Evolutionary conservation across 2,113 vertebrate species (phyloP), one percentile per base, ranked within the genome.

Genomic region (Gnathonemus longibarbis): DNA sequence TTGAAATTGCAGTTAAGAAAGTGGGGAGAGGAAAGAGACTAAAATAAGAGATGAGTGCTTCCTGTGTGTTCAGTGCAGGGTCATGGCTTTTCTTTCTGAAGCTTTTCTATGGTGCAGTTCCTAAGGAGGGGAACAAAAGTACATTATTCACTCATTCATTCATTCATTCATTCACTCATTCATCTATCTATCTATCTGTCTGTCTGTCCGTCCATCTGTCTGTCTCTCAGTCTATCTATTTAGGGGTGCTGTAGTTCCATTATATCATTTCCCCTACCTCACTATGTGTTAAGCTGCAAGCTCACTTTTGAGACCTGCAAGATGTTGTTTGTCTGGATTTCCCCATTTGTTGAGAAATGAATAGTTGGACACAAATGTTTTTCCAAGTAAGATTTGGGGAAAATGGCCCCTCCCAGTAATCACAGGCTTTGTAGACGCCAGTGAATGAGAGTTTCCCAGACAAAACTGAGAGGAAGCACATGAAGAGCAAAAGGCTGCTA

Each of bases 31-130:
- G 88, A 93, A 90, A 27, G 13, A 10, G 85, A 35, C 90, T 90
- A 77, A 86, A 56, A 87, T 53, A 89, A 46, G 88, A 88, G 90
- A 89, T 90, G 90, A 84, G 90, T 24, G 77, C 88, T 93, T 93
- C 90, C 93, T 91, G 80, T 84, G 50, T 19, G 13, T 17, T 53
- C 80, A 24, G 50, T 11, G 19, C 27, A 19, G 1, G 31, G 31
- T 84, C 88, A 45, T 58, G 56, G 48, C 74, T 70, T 24, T 50
- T 35, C 42, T 89, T 39, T 56, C 19, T 24, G 42, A 70, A 17
- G 45, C n/a, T 74, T 35, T 52, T 88, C 9, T 24, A 31, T 42
- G 21, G 49, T 74, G 35, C 15, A 19, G 4, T 48, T 48, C 45
- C 9, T 84, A 17, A 39, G 19, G 5, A 83, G 77, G 19, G 42